A percentile compares a stretch with the other conserved stretches of the same genome.
These are phyloP conservation scores for Acrocephalus scirpaceus DNA, from an alignment of 2,797 vertebrate species.

Conservation along the genomic window DNA sequence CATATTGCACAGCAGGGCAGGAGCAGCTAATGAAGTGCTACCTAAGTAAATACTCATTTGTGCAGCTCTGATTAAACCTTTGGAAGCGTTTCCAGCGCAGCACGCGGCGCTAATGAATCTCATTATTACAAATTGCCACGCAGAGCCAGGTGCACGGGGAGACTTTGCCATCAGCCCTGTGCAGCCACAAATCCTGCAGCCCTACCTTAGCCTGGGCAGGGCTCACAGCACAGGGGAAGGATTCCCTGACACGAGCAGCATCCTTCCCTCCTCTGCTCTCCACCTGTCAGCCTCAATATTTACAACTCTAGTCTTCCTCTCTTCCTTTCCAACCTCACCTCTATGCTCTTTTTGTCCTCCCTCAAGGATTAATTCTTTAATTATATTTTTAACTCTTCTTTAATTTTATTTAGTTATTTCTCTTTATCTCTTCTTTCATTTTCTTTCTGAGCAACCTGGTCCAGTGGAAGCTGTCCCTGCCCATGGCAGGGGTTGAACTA, in stretches of 20 bases:
- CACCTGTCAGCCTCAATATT: not conserved
- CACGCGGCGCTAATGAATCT: not conserved
- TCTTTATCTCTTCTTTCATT: not conserved
- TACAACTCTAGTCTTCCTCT: not conserved
- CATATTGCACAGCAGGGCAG: conserved; percentile 4
- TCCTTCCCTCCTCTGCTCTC: not conserved
- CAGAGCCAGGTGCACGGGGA: not conserved
- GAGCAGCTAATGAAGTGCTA: conserved; percentile 38
- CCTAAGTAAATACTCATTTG: conserved; percentile 50
- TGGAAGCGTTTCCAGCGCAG: conserved; percentile 27
- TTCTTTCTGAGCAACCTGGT: not conserved
- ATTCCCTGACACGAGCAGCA: not conserved
- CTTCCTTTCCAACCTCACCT: not conserved
- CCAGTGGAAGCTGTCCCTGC: not conserved
- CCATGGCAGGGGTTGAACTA: not conserved
- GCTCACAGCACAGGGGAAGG: not conserved
- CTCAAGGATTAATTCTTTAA: not conserved
- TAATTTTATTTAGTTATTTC: not conserved
- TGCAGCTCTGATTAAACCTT: not conserved
- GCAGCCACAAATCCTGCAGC: not conserved
- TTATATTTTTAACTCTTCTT: not conserved
- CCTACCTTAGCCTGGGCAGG: fast-evolving
- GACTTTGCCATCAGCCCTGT: not conserved
- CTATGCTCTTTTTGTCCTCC: not conserved
- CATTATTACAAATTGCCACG: not conserved